Evolutionary conservation across 1,140 invertebrate genomes (phyloP), one percentile per base, ranked within the genome.

Genomic region (Drosophila repleta): DNA sequence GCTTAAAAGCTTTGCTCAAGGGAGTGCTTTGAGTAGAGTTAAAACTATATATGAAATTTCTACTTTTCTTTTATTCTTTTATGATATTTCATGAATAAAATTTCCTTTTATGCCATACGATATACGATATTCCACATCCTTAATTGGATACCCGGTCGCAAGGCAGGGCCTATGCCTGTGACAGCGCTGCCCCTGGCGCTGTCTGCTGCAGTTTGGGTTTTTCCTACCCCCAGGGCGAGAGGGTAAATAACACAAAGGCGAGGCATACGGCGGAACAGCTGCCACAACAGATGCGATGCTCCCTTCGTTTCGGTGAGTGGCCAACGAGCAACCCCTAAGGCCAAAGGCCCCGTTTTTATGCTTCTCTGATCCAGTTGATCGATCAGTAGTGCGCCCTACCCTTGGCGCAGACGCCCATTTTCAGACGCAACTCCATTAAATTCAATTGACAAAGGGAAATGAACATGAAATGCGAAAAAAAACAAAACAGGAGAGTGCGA

Each of bases 361-460:
- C 39, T 81, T 65, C 64, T 76, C 57, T 81, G 82, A 85, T 85
- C 82, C 78, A 78, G 74, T 87, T 85, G 82, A 85, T 85, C 82
- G 83, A 87, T 85, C 82, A 78, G 75, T 79, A n/a, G n/a, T n/a
- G n/a, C n/a, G 69, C 78, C 68, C 78, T 79, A 85, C 80, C 82
- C 82, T 82, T 85, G 83, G 78, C 57, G 79, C 76, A 62, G 64
- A 56, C 64, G 45, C 63, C 67, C 58, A 74, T 68, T 68, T 62
- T 7, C 32, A 5, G 15, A 3, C n/a, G 20, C 52, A 87, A 88
- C 82, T 87, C 83, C 82, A 85, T 88, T 87, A 87, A 85, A 85
- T 85, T 79, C 83, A 87, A 87, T 85, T 82, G 82, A 85, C 82
- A 85, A 85, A 85, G 78, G 82, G 82, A 85, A 85, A 85, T 85